Conservation (phyloP, 2,113 vertebrate genomes). For the Lamprologus lemairii region DNA sequence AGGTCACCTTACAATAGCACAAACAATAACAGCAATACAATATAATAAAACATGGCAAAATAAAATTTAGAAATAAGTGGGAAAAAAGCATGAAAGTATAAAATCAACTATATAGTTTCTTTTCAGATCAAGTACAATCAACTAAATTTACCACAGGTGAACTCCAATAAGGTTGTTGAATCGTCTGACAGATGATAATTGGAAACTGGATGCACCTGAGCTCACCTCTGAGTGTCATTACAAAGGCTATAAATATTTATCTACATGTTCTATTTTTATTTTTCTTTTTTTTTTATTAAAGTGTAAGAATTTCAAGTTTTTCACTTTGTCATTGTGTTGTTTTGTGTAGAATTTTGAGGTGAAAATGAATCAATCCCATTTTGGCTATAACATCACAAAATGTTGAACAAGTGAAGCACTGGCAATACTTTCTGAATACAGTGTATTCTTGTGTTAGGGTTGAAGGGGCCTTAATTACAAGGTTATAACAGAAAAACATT, state of each 20-base stretch:
- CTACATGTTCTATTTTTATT: accelerated
- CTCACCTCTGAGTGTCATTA: not conserved
- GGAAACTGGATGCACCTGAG: not conserved
- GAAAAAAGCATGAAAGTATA: accelerated
- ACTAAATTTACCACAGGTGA: not conserved
- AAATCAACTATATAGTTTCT: not conserved
- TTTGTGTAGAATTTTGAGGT: not conserved
- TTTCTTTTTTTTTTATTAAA: accelerated
- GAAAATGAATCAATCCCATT: not conserved
- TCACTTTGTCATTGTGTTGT: not conserved
- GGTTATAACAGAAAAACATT: accelerated
- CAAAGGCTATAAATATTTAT: not conserved
- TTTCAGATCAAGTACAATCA: not conserved
- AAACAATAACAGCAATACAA: not conserved
- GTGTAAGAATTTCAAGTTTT: not conserved
- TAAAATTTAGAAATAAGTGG: not conserved
- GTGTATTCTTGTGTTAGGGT: not conserved
- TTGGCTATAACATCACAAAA: not conserved
- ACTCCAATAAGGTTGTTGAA: not conserved
- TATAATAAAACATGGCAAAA: not conserved
- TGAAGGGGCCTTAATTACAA: accelerated
- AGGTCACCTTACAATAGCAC: not conserved
- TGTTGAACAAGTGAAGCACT: not conserved
- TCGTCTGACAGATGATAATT: not conserved
- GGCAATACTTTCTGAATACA: not conserved